phyloP scores from a whole-genome alignment of 2,888 invertebrate species.

The Charanyca ferruginea region DNA sequence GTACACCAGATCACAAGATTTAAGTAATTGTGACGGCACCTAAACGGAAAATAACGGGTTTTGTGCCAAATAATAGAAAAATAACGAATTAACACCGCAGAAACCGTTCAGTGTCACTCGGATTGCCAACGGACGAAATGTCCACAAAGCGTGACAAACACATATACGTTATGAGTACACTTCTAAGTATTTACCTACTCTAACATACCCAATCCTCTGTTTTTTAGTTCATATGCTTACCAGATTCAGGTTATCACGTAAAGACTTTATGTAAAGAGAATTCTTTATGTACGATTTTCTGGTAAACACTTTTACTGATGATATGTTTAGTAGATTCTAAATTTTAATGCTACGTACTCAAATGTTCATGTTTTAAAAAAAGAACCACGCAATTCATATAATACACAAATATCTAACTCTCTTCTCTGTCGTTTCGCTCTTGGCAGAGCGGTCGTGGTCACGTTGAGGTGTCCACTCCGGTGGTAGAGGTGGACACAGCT shows the following conservation, averaged over 20 bases:
- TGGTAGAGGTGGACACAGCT: too few species aligned
- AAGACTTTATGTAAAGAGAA: not conserved
- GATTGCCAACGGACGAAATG: conserved; percentile 75
- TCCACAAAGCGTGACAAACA: conserved; percentile 78
- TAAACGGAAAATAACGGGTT: conserved; percentile 81
- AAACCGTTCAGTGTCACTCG: conserved; percentile 78
- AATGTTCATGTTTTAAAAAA: not conserved
- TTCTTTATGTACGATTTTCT: not conserved
- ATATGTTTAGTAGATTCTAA: not conserved
- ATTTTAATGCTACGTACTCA: not conserved
- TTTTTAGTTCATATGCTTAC: not conserved
- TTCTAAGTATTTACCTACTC: conserved; percentile 30
- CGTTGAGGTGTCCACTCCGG: too few species aligned
- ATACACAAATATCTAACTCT: not conserved
- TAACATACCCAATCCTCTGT: not conserved
- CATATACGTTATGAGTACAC: conserved; percentile 72
- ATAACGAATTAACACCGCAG: conserved; percentile 75
- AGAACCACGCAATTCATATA: not conserved
- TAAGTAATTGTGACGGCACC: conserved; percentile 67
- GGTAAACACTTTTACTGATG: not conserved
- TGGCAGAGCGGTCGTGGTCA: too few species aligned
- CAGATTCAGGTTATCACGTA: not conserved
- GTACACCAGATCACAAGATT: conserved; percentile 52
- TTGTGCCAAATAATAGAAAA: conserved; percentile 83
- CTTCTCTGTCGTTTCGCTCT: too few species aligned